phyloP scores from a whole-genome alignment of 2,888 invertebrate species.

The Neria commutata region DNA sequence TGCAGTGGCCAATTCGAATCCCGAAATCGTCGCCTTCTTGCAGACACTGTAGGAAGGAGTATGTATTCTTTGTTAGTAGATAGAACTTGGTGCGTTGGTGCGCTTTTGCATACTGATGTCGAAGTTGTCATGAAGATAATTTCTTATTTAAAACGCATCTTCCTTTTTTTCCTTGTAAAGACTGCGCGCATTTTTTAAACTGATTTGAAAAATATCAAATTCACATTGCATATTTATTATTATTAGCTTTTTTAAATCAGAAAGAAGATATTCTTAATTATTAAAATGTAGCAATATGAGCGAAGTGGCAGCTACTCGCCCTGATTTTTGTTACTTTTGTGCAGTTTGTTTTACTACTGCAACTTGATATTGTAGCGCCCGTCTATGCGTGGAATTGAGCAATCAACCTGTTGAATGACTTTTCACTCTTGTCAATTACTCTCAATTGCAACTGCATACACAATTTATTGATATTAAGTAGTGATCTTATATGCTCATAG shows the following conservation, averaged over 20 bases:
- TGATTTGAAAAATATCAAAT: constrained; percentile 10
- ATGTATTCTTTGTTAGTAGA: no score
- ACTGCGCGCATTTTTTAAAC: constrained; percentile 25
- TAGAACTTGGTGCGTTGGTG: no score
- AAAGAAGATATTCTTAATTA: no score
- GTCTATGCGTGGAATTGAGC: constrained; percentile 13
- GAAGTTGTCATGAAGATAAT: no score
- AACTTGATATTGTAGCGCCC: no score
- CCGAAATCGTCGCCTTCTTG: constrained; percentile 52
- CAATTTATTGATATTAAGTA: background rate
- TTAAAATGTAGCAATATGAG: no score
- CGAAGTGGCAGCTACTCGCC: no score
- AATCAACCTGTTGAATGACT: constrained; percentile 4
- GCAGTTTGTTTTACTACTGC: no score
- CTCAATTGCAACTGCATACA: background rate
- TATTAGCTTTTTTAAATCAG: no score
- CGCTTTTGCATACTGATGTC: no score
- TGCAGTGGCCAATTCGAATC: constrained; percentile 57
- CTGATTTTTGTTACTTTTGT: no score
- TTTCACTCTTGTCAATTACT: background rate
- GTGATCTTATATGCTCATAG: background rate
- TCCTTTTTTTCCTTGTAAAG: constrained; percentile 11
- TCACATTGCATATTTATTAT: constrained; percentile 3
- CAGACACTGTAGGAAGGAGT: constrained; percentile 47
- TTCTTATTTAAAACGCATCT: constrained; percentile 1